phyloP scores from a whole-genome alignment of 37 sponge, comb jelly and placozoan species.

The Oscarella lobularis region DNA sequence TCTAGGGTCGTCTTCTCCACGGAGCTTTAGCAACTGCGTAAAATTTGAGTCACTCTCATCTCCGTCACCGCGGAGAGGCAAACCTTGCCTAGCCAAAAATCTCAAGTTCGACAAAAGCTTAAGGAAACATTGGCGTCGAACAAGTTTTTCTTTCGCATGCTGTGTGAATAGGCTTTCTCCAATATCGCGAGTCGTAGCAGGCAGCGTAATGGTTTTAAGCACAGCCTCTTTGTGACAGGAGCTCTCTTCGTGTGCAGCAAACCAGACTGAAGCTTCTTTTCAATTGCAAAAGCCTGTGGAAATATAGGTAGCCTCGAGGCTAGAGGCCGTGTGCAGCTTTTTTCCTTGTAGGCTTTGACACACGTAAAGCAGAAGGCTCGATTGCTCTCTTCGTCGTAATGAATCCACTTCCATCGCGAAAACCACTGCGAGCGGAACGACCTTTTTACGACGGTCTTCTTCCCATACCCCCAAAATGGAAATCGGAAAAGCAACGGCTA shows the following conservation, averaged over 20 bases:
- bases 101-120: constrained; percentile 12
- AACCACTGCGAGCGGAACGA: constrained; percentile 13
- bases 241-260: not conserved
- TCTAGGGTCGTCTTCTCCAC: constrained; percentile 14
- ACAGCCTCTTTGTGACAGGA: too few species aligned
- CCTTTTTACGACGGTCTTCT: constrained; percentile 19
- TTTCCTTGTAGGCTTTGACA: not conserved
- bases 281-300: not conserved
- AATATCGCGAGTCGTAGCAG: not conserved
- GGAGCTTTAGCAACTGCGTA: constrained; percentile 13
- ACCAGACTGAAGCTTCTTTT: not conserved
- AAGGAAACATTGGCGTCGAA: not conserved
- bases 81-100: constrained; percentile 18
- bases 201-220: not conserved
- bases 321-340: not conserved
- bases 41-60: constrained; percentile 23
- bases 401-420: constrained; percentile 14
- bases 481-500: too few species aligned
- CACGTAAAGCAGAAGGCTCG: not conserved
- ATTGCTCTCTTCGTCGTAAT: constrained; percentile 10
- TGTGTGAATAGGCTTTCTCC: not conserved
- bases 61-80: constrained; percentile 14
- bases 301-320: not conserved
- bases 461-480: constrained; percentile 17
- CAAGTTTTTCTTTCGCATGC: not conserved